Evolutionary conservation across 2,113 vertebrate species (phyloP).

Genomic region (Istiophorus platypterus): DNA sequence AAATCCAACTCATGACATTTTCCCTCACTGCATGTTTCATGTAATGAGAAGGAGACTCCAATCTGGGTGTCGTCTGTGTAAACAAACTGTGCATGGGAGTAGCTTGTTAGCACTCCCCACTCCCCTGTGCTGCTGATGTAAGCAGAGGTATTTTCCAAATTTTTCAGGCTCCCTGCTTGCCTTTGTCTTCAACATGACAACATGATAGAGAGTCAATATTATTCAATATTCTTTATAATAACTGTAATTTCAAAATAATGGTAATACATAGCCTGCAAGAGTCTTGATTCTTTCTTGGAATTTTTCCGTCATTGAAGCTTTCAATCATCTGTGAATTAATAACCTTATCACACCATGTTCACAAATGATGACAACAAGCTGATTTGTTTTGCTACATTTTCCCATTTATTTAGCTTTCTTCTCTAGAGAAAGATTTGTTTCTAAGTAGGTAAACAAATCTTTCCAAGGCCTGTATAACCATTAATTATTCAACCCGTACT

Average conservation of each 20-base stretch:
- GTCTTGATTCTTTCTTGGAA: slow-evolving; percentile 10
- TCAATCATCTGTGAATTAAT: slow-evolving; percentile 40
- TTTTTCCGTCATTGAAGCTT: slow-evolving; percentile 37
- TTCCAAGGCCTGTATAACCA: neutral
- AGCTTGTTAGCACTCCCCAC: slow-evolving; percentile 66
- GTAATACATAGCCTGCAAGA: slow-evolving; percentile 27
- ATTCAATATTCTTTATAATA: slow-evolving; percentile 53
- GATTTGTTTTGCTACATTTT: neutral
- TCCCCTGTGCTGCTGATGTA: slow-evolving; percentile 73
- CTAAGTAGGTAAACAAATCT: neutral
- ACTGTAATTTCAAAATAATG: slow-evolving; percentile 43
- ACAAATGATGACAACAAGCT: neutral
- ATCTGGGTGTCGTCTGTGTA: slow-evolving; percentile 79
- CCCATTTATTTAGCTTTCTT: neutral
- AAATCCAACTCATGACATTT: slow-evolving; percentile 69
- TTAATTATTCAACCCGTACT: neutral
- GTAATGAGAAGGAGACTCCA: slow-evolving; percentile 73
- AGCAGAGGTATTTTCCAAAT: slow-evolving; percentile 66
- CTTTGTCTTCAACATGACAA: slow-evolving; percentile 64
- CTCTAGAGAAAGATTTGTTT: neutral
- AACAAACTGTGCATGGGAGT: slow-evolving; percentile 76
- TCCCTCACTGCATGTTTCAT: slow-evolving; percentile 75
- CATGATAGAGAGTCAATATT: slow-evolving; percentile 58
- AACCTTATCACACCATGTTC: neutral
- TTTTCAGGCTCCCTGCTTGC: slow-evolving; percentile 51